phyloP scores from a whole-genome alignment of 2,888 invertebrate species.

The Tanypteryx hageni region DNA sequence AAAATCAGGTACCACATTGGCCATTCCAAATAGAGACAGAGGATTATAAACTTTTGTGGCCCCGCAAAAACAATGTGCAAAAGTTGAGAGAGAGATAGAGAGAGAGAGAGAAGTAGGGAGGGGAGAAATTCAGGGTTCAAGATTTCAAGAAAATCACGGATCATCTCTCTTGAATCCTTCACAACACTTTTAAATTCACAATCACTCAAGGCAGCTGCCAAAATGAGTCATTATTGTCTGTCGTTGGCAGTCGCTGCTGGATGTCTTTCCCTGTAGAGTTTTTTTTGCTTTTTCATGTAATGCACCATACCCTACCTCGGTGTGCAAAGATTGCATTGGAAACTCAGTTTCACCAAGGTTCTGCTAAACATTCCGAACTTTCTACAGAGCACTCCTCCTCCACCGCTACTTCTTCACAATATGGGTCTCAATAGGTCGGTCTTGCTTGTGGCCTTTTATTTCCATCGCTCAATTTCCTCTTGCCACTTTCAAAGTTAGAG shows the following conservation, averaged over 20 bases:
- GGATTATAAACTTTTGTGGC: conserved; percentile 39
- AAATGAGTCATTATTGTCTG: conserved; percentile 37
- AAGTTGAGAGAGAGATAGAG: conserved; percentile 12
- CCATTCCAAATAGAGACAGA: conserved; percentile 34
- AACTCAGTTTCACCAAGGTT: conserved; percentile 3
- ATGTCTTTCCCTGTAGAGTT: conserved; percentile 54
- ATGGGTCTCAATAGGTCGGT: background rate
- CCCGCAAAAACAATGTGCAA: conserved; percentile 49
- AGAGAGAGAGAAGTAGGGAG: conserved; percentile 12
- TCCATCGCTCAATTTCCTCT: background rate
- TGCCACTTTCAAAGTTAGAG: background rate
- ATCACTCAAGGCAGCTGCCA: conserved; percentile 60
- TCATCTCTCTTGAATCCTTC: conserved; percentile 35
- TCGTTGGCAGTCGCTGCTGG: conserved; percentile 41
- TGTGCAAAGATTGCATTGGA: conserved; percentile 42
- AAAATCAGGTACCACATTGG: conserved; percentile 25
- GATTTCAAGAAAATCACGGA: conserved; percentile 48
- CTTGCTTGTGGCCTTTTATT: conserved; percentile 7
- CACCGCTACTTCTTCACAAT: conserved; percentile 20
- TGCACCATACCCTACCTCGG: conserved; percentile 37
- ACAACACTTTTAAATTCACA: conserved; percentile 47
- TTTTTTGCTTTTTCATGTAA: background rate
- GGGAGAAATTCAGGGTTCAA: conserved; percentile 39
- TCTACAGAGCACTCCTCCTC: conserved; percentile 34
- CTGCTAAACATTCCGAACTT: background rate